phyloP scores from a whole-genome alignment of 2,797 vertebrate genomes.

The Cirrhinus molitorella region DNA sequence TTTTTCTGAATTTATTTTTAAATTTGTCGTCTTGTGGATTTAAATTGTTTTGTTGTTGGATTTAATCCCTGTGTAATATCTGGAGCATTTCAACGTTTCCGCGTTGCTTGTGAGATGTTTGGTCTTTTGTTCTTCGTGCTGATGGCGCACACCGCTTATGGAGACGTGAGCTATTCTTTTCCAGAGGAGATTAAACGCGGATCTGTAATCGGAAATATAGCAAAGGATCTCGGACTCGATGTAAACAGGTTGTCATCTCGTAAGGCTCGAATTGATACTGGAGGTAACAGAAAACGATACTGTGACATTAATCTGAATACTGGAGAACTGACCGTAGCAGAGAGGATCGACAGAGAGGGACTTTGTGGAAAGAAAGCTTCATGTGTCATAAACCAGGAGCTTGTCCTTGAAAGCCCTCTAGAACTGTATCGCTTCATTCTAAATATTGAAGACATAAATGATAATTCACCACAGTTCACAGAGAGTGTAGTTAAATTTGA shows the following conservation, averaged over 20 bases:
- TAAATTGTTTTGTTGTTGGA: not conserved
- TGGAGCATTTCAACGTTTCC: not conserved
- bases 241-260: too few relatives aligned
- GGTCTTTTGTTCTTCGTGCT: slow-evolving; percentile 12
- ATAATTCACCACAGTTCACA: slow-evolving; percentile 65
- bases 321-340: slow-evolving; percentile 66
- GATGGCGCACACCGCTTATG: not conserved
- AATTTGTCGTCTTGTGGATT: not conserved
- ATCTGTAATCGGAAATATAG: too few relatives aligned
- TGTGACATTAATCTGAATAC: slow-evolving; percentile 69
- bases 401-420: slow-evolving; percentile 46
- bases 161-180: too few relatives aligned
- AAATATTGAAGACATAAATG: slow-evolving; percentile 52
- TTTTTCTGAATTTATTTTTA: not conserved
- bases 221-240: too few relatives aligned
- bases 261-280: slow-evolving; percentile 62
- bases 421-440: slow-evolving; percentile 5
- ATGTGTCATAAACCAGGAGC: slow-evolving; percentile 16
- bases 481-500: slow-evolving; percentile 66
- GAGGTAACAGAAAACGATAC: slow-evolving; percentile 61
- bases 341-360: slow-evolving; percentile 69
- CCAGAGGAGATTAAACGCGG: too few relatives aligned
- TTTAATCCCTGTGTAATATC: too few relatives aligned
- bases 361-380: slow-evolving; percentile 59
- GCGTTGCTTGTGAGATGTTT: not conserved